Conservation (phyloP, 2,888 invertebrate genomes). For the Sarcophaga caerulescens region DNA sequence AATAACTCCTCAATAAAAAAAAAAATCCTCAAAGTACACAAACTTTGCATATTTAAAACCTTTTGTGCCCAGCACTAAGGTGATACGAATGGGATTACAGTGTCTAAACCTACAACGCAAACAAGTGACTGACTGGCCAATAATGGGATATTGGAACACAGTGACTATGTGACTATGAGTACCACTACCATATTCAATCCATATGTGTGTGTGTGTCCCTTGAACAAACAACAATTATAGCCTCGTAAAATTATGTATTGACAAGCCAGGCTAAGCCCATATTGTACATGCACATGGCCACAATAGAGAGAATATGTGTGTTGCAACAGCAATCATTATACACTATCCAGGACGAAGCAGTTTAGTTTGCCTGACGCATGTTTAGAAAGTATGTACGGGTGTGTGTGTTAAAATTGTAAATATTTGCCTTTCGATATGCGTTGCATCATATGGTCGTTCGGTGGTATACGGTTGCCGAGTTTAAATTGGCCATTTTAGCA, state of each 20-base stretch:
- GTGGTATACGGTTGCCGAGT: not conserved
- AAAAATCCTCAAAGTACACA: not conserved
- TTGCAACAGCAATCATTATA: too few relatives aligned
- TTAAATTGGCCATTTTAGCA: not conserved
- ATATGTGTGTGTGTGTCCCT: not conserved
- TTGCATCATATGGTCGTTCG: not conserved
- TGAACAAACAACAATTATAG: conserved; percentile 48
- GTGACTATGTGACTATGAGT: too few relatives aligned
- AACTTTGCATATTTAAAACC: not conserved
- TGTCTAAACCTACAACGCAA: not conserved
- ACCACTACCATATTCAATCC: conserved; percentile 6
- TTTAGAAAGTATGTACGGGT: too few relatives aligned
- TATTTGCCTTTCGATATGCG: not conserved
- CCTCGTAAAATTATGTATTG: conserved; percentile 42
- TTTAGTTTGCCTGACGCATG: too few relatives aligned
- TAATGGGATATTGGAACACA: conserved; percentile 14
- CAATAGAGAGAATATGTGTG: too few relatives aligned
- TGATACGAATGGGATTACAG: too few relatives aligned
- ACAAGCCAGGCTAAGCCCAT: conserved; percentile 11
- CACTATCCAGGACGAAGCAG: too few relatives aligned
- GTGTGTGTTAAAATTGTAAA: not conserved
- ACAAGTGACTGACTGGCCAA: conserved; percentile 18
- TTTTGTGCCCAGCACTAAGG: too few relatives aligned
- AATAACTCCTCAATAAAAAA: too few relatives aligned
- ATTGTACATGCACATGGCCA: not conserved